Evolutionary conservation across 2,888 invertebrate species (phyloP), one percentile per base, ranked within the genome.

Genomic region (Galeruca laticollis): DNA sequence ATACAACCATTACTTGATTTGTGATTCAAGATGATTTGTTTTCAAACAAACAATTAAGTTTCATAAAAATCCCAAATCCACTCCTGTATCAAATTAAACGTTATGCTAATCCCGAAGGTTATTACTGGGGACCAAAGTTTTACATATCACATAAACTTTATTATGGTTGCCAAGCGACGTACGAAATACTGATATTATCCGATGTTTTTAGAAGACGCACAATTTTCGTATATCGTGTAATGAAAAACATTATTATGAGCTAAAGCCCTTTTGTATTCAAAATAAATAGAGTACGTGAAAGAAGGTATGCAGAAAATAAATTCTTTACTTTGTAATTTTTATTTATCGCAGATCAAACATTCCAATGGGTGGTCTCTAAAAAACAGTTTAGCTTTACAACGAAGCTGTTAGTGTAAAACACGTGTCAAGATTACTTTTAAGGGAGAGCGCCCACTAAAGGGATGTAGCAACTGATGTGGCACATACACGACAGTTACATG

Each of bases 21-120:
- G n/a, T n/a, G n/a, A n/a, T n/a, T n/a, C n/a, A n/a, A n/a, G n/a
- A n/a, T n/a, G n/a, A n/a, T n/a, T n/a, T n/a, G n/a, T n/a, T n/a
- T n/a, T n/a, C n/a, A n/a, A n/a, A n/a, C n/a, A n/a, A n/a, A 56
- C n/a, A 56, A 21, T n/a, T 18, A 59, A 31, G 35, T 11, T n/a
- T 15, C 10, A 59, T 20, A 20, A 37, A 20, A 18, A 26, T 26
- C 18, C 33, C 18, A n/a, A 31, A 31, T 43, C 33, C 37, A 2
- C 9, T 9, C 52, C 21, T 35, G 62, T 35, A 15, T 18, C 1
- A 21, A 52, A 62, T 62, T 62, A 62, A 62, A 52, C 51, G 62
- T 40, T 61, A 52, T 52, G 62, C 21, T 35, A 62, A 62, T 40
- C 21, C 35, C 13, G 37, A 37, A 61, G 51, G 61, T 61, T 51